phyloP scores from a whole-genome alignment of 2,888 invertebrate genomes.

The Sinopyrophorus schimmeli region DNA sequence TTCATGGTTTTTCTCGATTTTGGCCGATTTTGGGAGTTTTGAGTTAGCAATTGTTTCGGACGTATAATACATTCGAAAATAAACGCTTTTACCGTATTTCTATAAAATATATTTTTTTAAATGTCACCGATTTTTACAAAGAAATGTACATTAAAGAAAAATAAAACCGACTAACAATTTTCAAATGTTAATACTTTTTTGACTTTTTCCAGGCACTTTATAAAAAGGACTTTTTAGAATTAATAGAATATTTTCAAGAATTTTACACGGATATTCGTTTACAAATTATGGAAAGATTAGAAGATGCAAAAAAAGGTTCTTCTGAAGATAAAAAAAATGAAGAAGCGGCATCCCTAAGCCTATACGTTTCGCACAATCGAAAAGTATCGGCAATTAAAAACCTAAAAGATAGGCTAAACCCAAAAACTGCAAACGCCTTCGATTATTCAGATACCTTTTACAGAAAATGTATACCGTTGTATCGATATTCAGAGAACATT shows the following conservation, averaged over 20 bases:
- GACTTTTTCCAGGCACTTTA: conserved; percentile 53
- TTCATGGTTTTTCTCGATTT: too few relatives aligned
- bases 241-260: conserved; percentile 59
- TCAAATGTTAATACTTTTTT: too few relatives aligned
- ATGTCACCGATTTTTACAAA: too few relatives aligned
- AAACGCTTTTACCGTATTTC: too few relatives aligned
- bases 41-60: too few relatives aligned
- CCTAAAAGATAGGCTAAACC: conserved; percentile 55
- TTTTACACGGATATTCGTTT: conserved; percentile 49
- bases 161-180: too few relatives aligned
- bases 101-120: too few relatives aligned
- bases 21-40: too few relatives aligned
- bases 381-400: conserved; percentile 59
- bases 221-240: conserved; percentile 57
- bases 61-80: too few relatives aligned
- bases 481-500: conserved; percentile 57
- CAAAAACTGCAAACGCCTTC: conserved; percentile 53
- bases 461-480: conserved; percentile 56
- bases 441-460: conserved; percentile 52
- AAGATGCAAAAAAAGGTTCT: conserved; percentile 16
- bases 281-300: conserved; percentile 25
- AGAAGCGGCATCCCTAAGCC: conserved; percentile 50
- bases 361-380: conserved; percentile 57
- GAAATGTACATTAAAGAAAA: too few relatives aligned
- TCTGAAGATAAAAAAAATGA: not conserved